phyloP scores from a whole-genome alignment of 2,797 vertebrate species.

The Gadopsis bispinosus region DNA sequence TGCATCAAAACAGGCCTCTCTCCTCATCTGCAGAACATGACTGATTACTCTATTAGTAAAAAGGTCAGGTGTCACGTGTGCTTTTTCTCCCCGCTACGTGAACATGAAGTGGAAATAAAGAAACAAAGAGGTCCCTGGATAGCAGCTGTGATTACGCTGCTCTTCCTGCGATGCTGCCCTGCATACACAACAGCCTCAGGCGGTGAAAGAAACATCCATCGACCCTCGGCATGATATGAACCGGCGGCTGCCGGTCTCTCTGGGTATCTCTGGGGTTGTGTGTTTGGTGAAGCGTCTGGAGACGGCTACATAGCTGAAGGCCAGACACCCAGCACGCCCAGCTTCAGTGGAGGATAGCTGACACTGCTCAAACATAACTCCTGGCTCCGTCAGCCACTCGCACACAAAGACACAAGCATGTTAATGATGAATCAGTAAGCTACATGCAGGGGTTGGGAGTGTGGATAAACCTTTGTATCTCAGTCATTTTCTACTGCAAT shows the following conservation, averaged over 20 bases:
- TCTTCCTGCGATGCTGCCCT: slow-evolving; percentile 1
- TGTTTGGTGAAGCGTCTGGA: slow-evolving; percentile 10
- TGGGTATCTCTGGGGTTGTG: neutral
- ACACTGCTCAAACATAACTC: neutral
- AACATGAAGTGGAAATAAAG: slow-evolving; percentile 45
- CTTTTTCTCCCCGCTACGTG: neutral
- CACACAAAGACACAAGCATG: neutral
- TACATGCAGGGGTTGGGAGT: neutral
- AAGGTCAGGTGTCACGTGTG: slow-evolving; percentile 13
- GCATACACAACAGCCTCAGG: slow-evolving; percentile 14
- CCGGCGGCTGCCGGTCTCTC: neutral
- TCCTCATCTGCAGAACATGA: slow-evolving; percentile 22
- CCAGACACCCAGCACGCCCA: neutral
- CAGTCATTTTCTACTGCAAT: neutral
- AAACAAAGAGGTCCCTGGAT: slow-evolving; percentile 10
- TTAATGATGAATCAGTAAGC: neutral
- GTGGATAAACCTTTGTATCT: too few relatives aligned
- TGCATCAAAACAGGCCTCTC: slow-evolving; percentile 2
- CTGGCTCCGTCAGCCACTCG: neutral
- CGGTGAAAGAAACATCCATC: neutral
- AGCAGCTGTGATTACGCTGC: slow-evolving; percentile 22
- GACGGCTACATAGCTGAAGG: neutral
- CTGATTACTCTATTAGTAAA: slow-evolving; percentile 23
- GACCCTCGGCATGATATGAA: neutral
- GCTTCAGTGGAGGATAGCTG: neutral